Evolutionary conservation across 1,140 invertebrate species (phyloP), one percentile per base, ranked within the genome.

Genomic region (Euura saliciscinereae): DNA sequence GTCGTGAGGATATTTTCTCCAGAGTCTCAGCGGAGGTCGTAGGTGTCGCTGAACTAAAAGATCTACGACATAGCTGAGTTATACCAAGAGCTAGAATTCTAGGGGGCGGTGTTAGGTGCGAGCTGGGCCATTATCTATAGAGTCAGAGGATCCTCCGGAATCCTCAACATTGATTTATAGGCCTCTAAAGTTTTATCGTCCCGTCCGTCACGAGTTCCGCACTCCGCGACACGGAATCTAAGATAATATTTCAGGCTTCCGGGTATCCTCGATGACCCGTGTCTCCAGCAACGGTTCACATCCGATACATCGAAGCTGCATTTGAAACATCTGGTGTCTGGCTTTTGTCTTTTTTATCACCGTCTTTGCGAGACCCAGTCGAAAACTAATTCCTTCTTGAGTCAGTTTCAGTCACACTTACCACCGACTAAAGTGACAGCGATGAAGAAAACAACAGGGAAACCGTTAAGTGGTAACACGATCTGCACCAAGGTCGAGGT

Each of bases 161-260:
- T 59, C 51, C 66, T 72, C 59, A 70, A 69, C 75, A 72, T 78
- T 79, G 77, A 79, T 81, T 78, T 78, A 81, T 75, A 74, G 51
- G 70, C 45, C 45, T 45, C 69, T 76, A 78, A 84, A 83, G 79
- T 83, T 84, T 82, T 83, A 83, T 83, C 80, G 78, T 73, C 44
- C 75, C 78, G 74, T 81, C 80, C 69, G 76, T 84, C 78, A 80
- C 76, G 71, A 67, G 74, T 75, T 44, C 28, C n/a, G 7, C 43
- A 59, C 8, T 59, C 6, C 51, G 13, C 51, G 51, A 59, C 13
- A 59, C 51, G 5, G 13, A 59, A 5, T 11, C 51, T 59, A 8
- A 59, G 51, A 59, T 59, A 0, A 59, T 4, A 59, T 6, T 59
- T 59, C 51, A 59, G 8, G 13, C 13, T 59, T 6, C 51, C 28